These are phyloP conservation scores for Mizuhopecten yessoensis DNA, from an alignment of 1,140 invertebrate genomes.

Conservation along the genomic window DNA sequence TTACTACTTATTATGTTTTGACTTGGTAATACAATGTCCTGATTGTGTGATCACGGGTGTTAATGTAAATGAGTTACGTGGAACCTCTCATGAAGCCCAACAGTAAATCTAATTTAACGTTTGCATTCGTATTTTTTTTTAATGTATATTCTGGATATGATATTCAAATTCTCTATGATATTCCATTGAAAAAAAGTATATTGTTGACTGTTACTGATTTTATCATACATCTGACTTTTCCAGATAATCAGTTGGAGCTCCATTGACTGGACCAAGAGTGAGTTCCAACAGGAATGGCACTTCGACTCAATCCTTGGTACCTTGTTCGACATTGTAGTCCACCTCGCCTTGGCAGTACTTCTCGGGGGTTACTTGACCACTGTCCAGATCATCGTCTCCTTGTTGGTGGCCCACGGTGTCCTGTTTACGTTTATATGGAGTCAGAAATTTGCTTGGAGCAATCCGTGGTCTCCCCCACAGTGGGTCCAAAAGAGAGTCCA, in stretches of 20 bases:
- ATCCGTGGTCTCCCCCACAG: slow-evolving; percentile 65
- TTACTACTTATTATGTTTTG: too few species aligned
- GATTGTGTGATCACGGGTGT: too few species aligned
- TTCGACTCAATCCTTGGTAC: slow-evolving; percentile 74
- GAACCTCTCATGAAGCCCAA: too few species aligned
- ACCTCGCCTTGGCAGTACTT: slow-evolving; percentile 68
- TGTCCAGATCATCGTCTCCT: slow-evolving; percentile 62
- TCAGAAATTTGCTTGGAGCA: slow-evolving; percentile 75
- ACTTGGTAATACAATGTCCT: too few species aligned
- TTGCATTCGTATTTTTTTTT: too few species aligned
- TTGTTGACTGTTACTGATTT: too few species aligned
- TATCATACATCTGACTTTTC: slow-evolving; percentile 36
- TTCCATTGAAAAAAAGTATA: too few species aligned
- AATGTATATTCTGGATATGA: too few species aligned
- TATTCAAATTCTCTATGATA: too few species aligned
- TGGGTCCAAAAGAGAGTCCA: slow-evolving; percentile 74
- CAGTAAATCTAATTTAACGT: too few species aligned
- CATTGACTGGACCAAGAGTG: slow-evolving; percentile 73
- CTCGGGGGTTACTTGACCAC: slow-evolving; percentile 67
- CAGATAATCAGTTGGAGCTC: slow-evolving; percentile 80
- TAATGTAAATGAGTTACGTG: too few species aligned
- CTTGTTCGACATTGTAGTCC: slow-evolving; percentile 74
- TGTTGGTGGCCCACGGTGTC: slow-evolving; percentile 63
- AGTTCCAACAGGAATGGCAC: slow-evolving; percentile 64
- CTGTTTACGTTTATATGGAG: slow-evolving; percentile 67